These are phyloP conservation scores for Ganaspis sp. DNA, from an alignment of 1,140 invertebrate genomes.

Conservation along the genomic window DNA sequence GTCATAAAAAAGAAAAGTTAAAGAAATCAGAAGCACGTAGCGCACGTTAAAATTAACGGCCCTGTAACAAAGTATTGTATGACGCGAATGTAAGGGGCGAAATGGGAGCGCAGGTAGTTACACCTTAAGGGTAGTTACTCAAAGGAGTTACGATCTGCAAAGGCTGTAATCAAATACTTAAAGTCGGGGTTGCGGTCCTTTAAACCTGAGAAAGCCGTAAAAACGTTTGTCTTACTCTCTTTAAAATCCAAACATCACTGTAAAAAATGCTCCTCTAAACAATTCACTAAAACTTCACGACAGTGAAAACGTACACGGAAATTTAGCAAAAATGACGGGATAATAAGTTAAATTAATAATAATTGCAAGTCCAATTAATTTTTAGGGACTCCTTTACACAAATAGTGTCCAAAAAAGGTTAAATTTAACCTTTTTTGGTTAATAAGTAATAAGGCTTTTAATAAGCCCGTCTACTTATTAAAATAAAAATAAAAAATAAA, in stretches of 20 bases:
- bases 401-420: no score
- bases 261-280: neutral
- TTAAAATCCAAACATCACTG: neutral
- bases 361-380: no score
- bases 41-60: constrained; percentile 75
- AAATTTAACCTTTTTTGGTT: no score
- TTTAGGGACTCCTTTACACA: no score
- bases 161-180: constrained; percentile 73
- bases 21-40: constrained; percentile 72
- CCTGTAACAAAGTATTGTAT: constrained; percentile 72
- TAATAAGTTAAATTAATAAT: no score
- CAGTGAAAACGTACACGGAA: no score
- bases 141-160: constrained; percentile 58
- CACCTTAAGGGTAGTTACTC: constrained; percentile 54
- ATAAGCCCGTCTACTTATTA: no score
- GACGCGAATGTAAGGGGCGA: constrained; percentile 46
- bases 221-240: constrained; percentile 58
- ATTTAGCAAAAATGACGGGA: no score
- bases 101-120: constrained; percentile 59
- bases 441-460: no score
- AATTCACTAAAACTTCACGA: no score
- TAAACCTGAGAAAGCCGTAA: constrained; percentile 53
- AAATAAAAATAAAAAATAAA: no score
- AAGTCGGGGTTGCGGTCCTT: constrained; percentile 53
- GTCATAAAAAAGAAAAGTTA: constrained; percentile 62